A percentile compares a stretch with the other conserved stretches of the same genome.
Evolutionary conservation across 2,113 vertebrate genomes (phyloP).

Genomic region (Pteronura brasiliensis): DNA sequence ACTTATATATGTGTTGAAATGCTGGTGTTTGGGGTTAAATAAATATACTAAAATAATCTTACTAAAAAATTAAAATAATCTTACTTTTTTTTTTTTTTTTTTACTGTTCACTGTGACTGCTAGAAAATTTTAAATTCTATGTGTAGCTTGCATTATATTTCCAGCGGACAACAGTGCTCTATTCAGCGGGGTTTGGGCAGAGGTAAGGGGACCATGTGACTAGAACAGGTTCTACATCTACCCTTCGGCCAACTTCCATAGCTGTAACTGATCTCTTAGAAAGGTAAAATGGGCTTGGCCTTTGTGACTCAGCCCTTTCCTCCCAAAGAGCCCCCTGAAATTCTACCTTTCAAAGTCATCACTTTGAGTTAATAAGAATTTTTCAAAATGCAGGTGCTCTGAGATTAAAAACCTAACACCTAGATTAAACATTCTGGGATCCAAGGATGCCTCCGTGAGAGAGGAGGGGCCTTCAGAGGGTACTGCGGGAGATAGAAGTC

Average conservation of each 20-base stretch:
- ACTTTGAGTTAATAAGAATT: neutral
- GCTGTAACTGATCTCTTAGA: neutral
- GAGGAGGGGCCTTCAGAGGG: neutral
- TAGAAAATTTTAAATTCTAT: neutral
- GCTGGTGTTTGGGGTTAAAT: neutral
- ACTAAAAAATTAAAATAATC: neutral
- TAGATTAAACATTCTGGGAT: neutral
- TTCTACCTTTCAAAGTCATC: neutral
- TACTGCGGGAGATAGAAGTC: neutral
- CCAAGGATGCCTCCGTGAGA: neutral
- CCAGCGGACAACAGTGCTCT: neutral
- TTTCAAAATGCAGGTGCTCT: neutral
- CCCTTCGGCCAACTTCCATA: neutral
- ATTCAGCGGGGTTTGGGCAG: neutral
- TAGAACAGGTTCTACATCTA: neutral
- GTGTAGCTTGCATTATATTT: neutral
- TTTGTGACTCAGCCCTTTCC: neutral
- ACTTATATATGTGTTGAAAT: neutral
- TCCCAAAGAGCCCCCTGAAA: neutral
- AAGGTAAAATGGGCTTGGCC: neutral
- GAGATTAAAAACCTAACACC: neutral
- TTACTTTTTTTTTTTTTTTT: conserved; percentile 6
- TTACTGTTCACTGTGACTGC: neutral
- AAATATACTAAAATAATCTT: neutral
- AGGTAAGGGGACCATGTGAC: neutral